Evolutionary conservation across 2,888 invertebrate genomes (phyloP).

Genomic region (Cryptus armator): DNA sequence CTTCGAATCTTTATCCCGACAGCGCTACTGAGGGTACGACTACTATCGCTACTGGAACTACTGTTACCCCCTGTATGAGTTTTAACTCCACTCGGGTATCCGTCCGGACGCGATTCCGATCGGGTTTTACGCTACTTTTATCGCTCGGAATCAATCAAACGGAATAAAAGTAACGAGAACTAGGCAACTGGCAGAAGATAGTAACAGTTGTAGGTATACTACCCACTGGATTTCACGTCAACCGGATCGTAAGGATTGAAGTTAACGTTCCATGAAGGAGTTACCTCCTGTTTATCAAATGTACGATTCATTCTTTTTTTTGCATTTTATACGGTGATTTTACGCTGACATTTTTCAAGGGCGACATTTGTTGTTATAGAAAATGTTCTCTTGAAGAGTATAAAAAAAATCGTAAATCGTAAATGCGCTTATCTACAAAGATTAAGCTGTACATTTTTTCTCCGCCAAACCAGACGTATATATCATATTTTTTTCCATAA

Average conservation of each 20-base stretch:
- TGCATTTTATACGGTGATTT: background rate
- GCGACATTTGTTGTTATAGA: background rate
- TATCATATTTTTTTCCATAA: too few relatives aligned
- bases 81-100: conserved; percentile 51
- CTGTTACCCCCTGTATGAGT: conserved; percentile 41
- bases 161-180: conserved; percentile 77
- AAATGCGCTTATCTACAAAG: too few relatives aligned
- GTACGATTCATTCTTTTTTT: conserved; percentile 36
- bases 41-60: background rate
- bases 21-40: conserved; percentile 13
- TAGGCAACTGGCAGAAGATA: conserved; percentile 46
- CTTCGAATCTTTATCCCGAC: conserved; percentile 56
- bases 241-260: conserved; percentile 52
- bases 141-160: conserved; percentile 79
- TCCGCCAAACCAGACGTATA: too few relatives aligned
- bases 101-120: conserved; percentile 69
- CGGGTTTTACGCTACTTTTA: conserved; percentile 78
- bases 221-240: conserved; percentile 48
- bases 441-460: too few relatives aligned
- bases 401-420: background rate
- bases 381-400: background rate
- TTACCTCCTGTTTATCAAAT: conserved; percentile 59
- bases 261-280: conserved; percentile 55
- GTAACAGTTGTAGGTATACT: conserved; percentile 52
- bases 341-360: background rate